Evolutionary conservation across 2,797 vertebrate species (phyloP), one percentile per base, ranked within the genome.

Genomic region (Manis pentadactyla): DNA sequence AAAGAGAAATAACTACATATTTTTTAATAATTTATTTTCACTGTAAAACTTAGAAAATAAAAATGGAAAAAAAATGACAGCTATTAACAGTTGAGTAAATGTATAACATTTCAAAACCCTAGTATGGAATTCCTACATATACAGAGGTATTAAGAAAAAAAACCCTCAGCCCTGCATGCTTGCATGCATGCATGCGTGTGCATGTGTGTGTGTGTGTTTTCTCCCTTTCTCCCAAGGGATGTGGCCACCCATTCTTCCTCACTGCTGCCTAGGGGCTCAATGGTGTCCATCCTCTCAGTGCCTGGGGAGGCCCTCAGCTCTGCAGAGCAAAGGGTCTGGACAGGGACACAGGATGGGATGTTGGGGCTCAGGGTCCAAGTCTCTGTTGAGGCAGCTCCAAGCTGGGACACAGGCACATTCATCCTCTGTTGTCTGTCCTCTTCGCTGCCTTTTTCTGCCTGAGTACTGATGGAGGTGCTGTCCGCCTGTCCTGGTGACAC

Each of bases 11-110:
- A 87, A 39, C 29, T 83, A 5, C 29, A 64, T 8, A 31, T 91
- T 94, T 88, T 81, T 3, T 75, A 74, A n/a, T 92, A 86, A 39
- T 2, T 74, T 83, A 29, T 19, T 92, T 75, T 83, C 63, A 46
- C 49, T 29, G 27, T 73, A 64, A 93, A 84, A 51, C 17, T 74
- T 49, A 29, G 84, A 42, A 95, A 93, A 87, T 75, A 25, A 79
- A 89, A 90, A 49, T 19, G 75, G 53, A 93, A 51, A 59, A 77
- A 78, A 34, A 75, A 61, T 17, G 27, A 71, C 87, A 78, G 63
- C n/a, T 68, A 42, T 75, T 14, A 75, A n/a, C 6, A 31, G 14
- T 86, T 92, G 25, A 1, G 2, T 79, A 69, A 42, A 63, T 29
- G 15, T 63, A 0, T 81, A 71, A 64, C 34, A n/a, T 84, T 95